Conservation (phyloP, 2,797 vertebrate genomes). For the Todus mexicanus region DNA sequence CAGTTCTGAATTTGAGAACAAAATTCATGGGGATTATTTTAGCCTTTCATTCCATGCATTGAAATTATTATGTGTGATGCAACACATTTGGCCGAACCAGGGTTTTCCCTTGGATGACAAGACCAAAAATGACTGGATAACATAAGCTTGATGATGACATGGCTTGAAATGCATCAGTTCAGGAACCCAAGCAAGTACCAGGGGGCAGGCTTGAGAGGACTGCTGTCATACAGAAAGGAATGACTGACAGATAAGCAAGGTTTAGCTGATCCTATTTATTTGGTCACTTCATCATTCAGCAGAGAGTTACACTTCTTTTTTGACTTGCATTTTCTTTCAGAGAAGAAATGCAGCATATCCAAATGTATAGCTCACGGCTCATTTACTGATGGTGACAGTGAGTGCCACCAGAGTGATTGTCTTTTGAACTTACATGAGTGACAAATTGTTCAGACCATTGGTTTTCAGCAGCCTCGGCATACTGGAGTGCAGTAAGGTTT, state of each 20-base stretch:
- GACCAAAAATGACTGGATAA: background rate
- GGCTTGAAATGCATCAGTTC: background rate
- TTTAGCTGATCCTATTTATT: slow-evolving; percentile 16
- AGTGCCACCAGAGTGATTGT: slow-evolving; percentile 2
- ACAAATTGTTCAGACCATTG: slow-evolving; percentile 37
- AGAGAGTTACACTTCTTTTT: background rate
- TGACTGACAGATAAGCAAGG: slow-evolving; percentile 5
- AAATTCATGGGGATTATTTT: background rate
- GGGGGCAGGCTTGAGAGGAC: background rate
- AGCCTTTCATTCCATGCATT: background rate
- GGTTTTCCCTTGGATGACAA: background rate
- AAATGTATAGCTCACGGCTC: slow-evolving; percentile 10
- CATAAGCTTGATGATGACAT: background rate
- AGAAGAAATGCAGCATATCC: background rate
- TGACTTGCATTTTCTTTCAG: background rate
- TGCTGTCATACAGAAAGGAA: background rate
- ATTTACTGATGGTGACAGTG: background rate
- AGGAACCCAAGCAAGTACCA: background rate
- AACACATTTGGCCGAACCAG: background rate
- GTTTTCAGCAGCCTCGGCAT: slow-evolving; percentile 6
- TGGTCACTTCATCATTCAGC: slow-evolving; percentile 10
- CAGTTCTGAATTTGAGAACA: background rate
- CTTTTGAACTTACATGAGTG: slow-evolving; percentile 22
- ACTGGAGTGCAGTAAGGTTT: background rate
- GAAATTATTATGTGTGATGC: background rate